Evolutionary conservation across 2,797 vertebrate species (phyloP).

Genomic region (Peromyscus eremicus): DNA sequence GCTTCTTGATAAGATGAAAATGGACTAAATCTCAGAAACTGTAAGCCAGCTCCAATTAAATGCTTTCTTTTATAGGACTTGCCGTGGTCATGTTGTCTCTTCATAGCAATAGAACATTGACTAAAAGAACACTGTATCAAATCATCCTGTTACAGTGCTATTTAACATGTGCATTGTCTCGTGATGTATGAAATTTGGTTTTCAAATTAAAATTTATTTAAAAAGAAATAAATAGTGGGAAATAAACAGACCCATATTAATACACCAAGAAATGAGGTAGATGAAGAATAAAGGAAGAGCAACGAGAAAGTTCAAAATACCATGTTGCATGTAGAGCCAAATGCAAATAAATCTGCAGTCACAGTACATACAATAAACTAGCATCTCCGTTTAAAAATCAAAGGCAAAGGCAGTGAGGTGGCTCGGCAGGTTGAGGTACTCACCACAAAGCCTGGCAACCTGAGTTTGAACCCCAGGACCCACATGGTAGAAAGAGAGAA

Average conservation of each 20-base stretch:
- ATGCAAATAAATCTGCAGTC: not conserved
- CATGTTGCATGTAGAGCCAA: not conserved
- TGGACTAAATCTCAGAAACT: no score
- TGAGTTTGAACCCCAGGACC: not conserved
- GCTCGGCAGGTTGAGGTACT: not conserved
- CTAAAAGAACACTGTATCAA: not conserved
- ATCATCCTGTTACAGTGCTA: not conserved
- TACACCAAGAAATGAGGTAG: not conserved
- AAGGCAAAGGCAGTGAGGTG: not conserved
- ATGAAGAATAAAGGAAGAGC: not conserved
- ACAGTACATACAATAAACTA: not conserved
- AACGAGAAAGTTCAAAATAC: conserved; percentile 25
- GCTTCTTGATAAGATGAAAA: no score
- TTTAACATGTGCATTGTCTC: not conserved
- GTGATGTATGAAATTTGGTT: not conserved
- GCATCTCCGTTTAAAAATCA: not conserved
- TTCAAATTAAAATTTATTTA: not conserved
- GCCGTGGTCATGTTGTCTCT: not conserved
- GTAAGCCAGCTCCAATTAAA: no score
- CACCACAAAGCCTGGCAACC: not conserved
- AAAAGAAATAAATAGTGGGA: not conserved
- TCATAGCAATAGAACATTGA: not conserved
- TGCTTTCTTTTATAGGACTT: not conserved
- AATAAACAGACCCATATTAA: not conserved
- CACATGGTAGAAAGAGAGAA: not conserved